Percentiles rank a stretch among this genome's conserved stretches.
Conservation (phyloP, 2,888 invertebrate genomes). For the Macaria notata region DNA sequence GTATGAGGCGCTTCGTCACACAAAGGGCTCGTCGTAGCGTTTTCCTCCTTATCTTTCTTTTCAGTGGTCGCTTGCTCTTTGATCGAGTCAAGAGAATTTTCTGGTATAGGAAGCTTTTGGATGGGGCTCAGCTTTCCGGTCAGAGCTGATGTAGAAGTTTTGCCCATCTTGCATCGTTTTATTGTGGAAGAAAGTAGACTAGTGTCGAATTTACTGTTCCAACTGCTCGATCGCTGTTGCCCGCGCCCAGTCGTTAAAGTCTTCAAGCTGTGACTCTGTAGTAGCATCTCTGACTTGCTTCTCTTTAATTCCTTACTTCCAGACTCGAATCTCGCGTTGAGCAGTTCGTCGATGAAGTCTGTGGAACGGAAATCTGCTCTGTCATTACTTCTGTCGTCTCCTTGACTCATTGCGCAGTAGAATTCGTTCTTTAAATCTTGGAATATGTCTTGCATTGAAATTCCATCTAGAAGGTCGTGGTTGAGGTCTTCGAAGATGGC, state of each 20-base stretch:
- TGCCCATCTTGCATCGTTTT: conserved; percentile 86
- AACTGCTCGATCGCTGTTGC: conserved; percentile 86
- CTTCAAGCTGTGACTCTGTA: conserved; percentile 75
- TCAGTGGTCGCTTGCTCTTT: conserved; percentile 56
- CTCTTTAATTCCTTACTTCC: conserved; percentile 83
- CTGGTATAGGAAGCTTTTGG: conserved; percentile 55
- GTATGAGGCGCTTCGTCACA: conserved; percentile 69
- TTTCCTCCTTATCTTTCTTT: conserved; percentile 64
- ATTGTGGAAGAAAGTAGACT: conserved; percentile 82
- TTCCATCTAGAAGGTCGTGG: conserved; percentile 91
- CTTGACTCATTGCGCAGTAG: conserved; percentile 73
- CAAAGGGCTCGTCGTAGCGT: conserved; percentile 48
- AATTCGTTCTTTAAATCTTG: conserved; percentile 86
- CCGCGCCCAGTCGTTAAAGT: conserved; percentile 77
- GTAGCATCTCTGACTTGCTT: conserved; percentile 85
- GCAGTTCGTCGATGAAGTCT: conserved; percentile 81
- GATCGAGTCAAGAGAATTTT: conserved; percentile 60
- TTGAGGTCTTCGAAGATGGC: conserved; percentile 93
- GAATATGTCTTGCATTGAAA: conserved; percentile 93
- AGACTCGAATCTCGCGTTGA: conserved; percentile 76
- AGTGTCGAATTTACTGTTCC: conserved; percentile 87
- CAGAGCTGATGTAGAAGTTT: conserved; percentile 58
- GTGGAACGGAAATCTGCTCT: conserved; percentile 77
- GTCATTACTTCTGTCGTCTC: conserved; percentile 68
- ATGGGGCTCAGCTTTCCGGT: conserved; percentile 72